phyloP scores from a whole-genome alignment of 1,140 invertebrate genomes.

The Nymphalis io region DNA sequence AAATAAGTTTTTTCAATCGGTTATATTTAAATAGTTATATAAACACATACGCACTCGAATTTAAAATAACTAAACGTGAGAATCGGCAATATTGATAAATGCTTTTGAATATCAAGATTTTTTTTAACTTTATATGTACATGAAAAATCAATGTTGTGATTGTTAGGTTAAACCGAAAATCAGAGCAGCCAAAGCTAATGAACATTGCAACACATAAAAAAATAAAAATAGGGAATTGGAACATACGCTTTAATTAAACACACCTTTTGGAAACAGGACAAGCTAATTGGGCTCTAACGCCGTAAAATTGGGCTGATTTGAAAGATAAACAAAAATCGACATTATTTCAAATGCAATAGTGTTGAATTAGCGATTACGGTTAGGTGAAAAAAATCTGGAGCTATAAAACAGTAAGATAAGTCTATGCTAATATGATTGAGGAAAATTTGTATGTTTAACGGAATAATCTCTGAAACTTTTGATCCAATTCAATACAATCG shows the following conservation, averaged over 20 bases:
- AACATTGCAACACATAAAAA: constrained; percentile 8
- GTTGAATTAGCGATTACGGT: constrained; percentile 8
- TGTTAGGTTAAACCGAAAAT: background rate
- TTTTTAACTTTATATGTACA: no score
- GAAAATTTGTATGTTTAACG: no score
- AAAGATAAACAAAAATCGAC: constrained; percentile 16
- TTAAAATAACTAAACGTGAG: no score
- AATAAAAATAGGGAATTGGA: constrained; percentile 14
- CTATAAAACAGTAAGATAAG: background rate
- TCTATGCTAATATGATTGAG: no score
- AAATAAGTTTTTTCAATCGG: no score
- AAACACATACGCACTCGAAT: no score
- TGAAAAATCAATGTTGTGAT: background rate
- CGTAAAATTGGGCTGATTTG: constrained; percentile 22
- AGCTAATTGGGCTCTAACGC: constrained; percentile 23
- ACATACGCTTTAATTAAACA: constrained; percentile 28
- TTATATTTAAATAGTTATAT: no score
- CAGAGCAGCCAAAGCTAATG: constrained; percentile 18
- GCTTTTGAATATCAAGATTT: no score
- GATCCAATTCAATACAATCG: no score
- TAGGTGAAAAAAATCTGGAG: background rate
- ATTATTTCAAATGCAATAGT: constrained; percentile 1
- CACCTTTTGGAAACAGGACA: constrained; percentile 25
- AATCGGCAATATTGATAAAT: no score
- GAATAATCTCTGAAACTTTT: no score